These are phyloP conservation scores for Girardinichthys multiradiatus DNA, from an alignment of 2,113 vertebrate genomes.

Conservation along the genomic window DNA sequence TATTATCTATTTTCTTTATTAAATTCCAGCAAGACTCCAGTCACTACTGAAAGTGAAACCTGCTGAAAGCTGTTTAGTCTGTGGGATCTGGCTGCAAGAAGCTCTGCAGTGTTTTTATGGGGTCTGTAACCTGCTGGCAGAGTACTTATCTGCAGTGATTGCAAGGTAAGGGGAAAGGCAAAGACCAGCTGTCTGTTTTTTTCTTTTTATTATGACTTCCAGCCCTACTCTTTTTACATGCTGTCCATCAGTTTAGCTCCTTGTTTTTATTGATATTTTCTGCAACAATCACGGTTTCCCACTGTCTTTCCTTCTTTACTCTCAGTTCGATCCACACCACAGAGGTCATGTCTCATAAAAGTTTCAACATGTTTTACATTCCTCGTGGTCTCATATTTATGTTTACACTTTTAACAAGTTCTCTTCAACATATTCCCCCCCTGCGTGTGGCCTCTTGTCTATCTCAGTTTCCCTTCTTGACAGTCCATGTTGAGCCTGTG, in stretches of 20 bases:
- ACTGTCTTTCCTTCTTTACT: not conserved
- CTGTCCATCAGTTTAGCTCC: not conserved
- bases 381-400: conserved; percentile 30
- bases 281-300: not conserved
- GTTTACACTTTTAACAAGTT: conserved; percentile 14
- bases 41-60: conserved; percentile 4
- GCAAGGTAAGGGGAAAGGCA: not conserved
- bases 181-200: not conserved
- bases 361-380: conserved; percentile 27
- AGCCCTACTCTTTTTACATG: not conserved
- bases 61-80: conserved; percentile 26
- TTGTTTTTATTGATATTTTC: not conserved
- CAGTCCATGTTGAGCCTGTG: conserved; percentile 1
- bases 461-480: not conserved
- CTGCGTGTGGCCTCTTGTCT: not conserved
- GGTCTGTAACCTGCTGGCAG: conserved; percentile 32
- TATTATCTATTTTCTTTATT: conserved; percentile 8
- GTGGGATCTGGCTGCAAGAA: not conserved
- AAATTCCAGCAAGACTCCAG: conserved; percentile 2
- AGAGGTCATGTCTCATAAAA: conserved; percentile 29
- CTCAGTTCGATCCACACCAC: conserved; percentile 5
- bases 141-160: conserved; percentile 18
- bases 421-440: conserved; percentile 19
- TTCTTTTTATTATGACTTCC: not conserved
- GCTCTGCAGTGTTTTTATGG: conserved; percentile 46